A percentile compares a stretch with the other conserved stretches of the same genome.
Conservation (phyloP, 2,797 vertebrate genomes). For the Myotis myotis region DNA sequence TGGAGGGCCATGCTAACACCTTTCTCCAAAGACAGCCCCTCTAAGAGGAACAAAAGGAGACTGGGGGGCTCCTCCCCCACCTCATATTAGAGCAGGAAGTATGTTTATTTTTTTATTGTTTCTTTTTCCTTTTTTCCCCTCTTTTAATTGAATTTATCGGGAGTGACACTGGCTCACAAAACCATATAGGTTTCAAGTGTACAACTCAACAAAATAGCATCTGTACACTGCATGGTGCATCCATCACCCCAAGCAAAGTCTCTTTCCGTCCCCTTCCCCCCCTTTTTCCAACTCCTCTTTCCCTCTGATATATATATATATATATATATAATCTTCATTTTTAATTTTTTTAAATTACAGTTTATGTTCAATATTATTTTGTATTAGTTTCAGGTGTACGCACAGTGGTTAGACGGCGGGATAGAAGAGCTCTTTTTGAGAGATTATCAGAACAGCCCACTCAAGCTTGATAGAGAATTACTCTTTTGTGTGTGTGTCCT, state of each 20-base stretch:
- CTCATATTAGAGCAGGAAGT: background rate
- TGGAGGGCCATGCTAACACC: rapidly evolving
- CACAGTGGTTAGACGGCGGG: too few species aligned
- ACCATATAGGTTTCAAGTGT: background rate
- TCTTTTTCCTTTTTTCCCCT: background rate
- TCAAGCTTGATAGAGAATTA: background rate
- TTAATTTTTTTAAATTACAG: background rate
- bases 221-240: background rate
- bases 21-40: background rate
- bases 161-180: background rate
- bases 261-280: background rate
- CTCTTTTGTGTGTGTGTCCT: background rate
- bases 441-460: background rate
- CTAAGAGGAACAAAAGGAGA: background rate
- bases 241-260: background rate
- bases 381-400: background rate
- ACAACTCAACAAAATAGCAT: background rate
- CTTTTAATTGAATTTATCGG: background rate
- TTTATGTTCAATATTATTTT: background rate
- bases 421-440: background rate
- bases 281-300: too few species aligned
- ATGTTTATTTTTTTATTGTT: background rate
- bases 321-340: background rate
- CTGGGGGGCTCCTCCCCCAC: background rate
- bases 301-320: background rate